Conservation (phyloP, 2,888 invertebrate genomes). For the Cecidostiba fungosa region DNA sequence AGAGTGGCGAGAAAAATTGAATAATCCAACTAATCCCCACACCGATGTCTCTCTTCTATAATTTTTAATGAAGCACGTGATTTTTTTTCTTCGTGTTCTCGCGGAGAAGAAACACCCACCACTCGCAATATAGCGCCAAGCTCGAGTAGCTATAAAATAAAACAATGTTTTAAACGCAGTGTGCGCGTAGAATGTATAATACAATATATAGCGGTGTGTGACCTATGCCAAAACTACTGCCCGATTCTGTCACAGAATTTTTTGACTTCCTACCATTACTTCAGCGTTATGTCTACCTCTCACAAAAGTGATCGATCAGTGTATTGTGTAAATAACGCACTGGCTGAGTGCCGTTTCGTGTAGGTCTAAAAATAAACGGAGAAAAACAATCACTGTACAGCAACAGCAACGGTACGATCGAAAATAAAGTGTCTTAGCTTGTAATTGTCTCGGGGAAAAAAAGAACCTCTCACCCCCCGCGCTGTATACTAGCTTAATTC, state of each 20-base stretch:
- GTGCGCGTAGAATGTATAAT: too few species aligned
- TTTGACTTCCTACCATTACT: too few species aligned
- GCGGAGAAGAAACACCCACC: too few species aligned
- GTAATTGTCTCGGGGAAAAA: neutral
- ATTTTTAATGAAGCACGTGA: neutral
- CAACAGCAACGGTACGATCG: neutral
- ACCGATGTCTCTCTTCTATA: neutral
- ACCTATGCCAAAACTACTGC: too few species aligned
- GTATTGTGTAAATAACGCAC: too few species aligned
- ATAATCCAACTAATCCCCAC: constrained; percentile 38
- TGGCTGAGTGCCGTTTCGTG: neutral
- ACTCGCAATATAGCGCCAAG: too few species aligned
- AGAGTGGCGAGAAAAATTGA: constrained; percentile 1
- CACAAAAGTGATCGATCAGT: neutral
- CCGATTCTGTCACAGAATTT: too few species aligned
- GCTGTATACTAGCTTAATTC: neutral
- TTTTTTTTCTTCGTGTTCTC: neutral
- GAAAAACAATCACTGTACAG: neutral
- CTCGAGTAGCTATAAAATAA: too few species aligned
- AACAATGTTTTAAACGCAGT: too few species aligned
- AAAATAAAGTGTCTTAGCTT: neutral
- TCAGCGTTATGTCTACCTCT: too few species aligned
- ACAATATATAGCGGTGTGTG: too few species aligned
- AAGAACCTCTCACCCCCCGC: neutral
- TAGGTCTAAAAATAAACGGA: neutral